Conservation (phyloP, 23 tunicate genomes). For the Halocynthia aurantium region DNA sequence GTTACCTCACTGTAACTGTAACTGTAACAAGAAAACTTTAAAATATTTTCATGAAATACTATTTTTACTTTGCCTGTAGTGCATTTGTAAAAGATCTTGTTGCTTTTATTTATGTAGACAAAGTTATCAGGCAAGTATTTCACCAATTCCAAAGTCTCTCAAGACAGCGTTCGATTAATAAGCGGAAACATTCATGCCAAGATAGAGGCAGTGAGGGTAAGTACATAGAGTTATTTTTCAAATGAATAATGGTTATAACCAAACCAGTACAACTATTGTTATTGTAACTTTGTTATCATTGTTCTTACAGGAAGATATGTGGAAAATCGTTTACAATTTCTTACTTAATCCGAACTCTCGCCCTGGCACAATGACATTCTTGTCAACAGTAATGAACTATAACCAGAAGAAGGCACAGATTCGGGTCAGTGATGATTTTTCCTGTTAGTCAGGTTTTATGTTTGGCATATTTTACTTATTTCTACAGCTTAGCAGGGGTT, state of each 20-base stretch:
- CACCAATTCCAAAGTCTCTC: slow-evolving; percentile 7
- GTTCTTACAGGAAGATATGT: slow-evolving; percentile 42
- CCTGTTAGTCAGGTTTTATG: too few species aligned
- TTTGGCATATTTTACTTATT: slow-evolving; percentile 43
- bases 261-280: slow-evolving; percentile 11
- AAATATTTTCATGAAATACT: too few species aligned
- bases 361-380: slow-evolving; percentile 24
- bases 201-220: slow-evolving; percentile 12
- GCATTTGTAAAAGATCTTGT: too few species aligned
- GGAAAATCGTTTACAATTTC: slow-evolving; percentile 31
- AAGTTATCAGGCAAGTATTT: not conserved
- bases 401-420: slow-evolving; percentile 58
- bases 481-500: slow-evolving; percentile 24
- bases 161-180: slow-evolving; percentile 16
- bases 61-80: too few species aligned
- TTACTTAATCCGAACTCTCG: slow-evolving; percentile 47
- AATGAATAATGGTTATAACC: slow-evolving; percentile 16
- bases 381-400: slow-evolving; percentile 31
- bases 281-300: not conserved
- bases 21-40: too few species aligned
- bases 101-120: too few species aligned
- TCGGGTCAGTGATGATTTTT: slow-evolving; percentile 14
- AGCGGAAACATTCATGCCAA: slow-evolving; percentile 9
- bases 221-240: not conserved
- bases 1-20: too few species aligned